Evolutionary conservation across 2,113 vertebrate species (phyloP).

Genomic region (Osmerus mordax): DNA sequence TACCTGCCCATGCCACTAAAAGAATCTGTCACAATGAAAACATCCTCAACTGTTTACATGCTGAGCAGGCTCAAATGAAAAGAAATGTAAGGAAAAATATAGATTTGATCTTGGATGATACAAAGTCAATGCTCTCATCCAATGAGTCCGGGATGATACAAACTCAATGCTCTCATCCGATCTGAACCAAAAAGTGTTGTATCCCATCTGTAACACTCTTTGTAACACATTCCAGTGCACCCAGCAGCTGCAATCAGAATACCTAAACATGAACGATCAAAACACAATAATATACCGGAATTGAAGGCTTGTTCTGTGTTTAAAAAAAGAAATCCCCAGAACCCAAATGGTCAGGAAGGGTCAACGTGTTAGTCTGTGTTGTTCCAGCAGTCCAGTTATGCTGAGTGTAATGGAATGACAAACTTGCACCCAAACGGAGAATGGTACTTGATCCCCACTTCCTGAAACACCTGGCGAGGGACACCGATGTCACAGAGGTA

Average conservation of each 20-base stretch:
- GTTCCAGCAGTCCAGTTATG: slow-evolving; percentile 59
- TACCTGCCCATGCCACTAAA: too few species aligned
- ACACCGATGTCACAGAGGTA: slow-evolving; percentile 97
- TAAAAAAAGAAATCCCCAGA: slow-evolving; percentile 18
- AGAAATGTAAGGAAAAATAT: too few species aligned
- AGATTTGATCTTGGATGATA: too few species aligned
- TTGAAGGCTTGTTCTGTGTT: slow-evolving; percentile 13
- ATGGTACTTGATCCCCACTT: slow-evolving; percentile 94
- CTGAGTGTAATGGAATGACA: slow-evolving; percentile 91
- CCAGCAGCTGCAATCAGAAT: slow-evolving; percentile 16
- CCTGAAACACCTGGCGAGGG: slow-evolving; percentile 91
- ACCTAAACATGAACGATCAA: slow-evolving; percentile 24
- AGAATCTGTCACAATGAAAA: too few species aligned
- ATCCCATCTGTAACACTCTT: too few species aligned
- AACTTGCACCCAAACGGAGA: slow-evolving; percentile 98
- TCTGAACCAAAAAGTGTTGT: too few species aligned
- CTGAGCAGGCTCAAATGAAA: too few species aligned
- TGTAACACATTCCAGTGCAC: slow-evolving; percentile 8
- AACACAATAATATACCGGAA: slow-evolving; percentile 29
- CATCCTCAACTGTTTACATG: too few species aligned
- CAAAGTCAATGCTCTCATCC: too few species aligned
- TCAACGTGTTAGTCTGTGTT: slow-evolving; percentile 22
- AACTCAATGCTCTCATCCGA: too few species aligned
- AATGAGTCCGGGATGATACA: too few species aligned
- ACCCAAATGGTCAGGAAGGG: slow-evolving; percentile 33